Conservation (phyloP, 2,888 invertebrate species). For the Plagodis dolabraria region DNA sequence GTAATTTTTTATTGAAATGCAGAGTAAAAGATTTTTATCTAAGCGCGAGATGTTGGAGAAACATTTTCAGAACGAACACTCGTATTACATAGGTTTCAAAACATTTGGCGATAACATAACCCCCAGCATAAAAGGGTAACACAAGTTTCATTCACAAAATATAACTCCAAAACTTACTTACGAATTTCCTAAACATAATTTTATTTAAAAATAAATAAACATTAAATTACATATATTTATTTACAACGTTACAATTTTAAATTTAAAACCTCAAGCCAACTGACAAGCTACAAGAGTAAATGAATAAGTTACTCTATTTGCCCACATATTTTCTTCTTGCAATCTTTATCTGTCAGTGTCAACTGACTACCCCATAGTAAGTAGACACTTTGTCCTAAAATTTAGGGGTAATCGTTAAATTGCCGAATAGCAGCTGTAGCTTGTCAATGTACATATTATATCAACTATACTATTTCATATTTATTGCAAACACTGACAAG, state of each 20-base stretch:
- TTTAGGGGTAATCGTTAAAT: too few species aligned
- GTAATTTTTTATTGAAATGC: too few species aligned
- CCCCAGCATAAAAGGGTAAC: neutral
- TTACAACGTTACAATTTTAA: constrained; percentile 13
- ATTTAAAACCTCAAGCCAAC: neutral
- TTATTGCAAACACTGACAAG: too few species aligned
- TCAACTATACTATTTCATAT: too few species aligned
- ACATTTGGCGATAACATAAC: neutral
- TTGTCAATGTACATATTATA: too few species aligned
- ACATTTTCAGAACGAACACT: too few species aligned
- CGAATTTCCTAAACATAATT: constrained; percentile 6
- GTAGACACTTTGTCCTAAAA: too few species aligned
- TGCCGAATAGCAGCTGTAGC: too few species aligned
- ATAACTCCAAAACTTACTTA: constrained; percentile 4
- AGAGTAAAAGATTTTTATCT: too few species aligned
- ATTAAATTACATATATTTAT: constrained; percentile 21
- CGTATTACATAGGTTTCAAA: neutral
- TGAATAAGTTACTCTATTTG: neutral
- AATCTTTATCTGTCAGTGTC: too few species aligned
- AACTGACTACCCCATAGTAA: too few species aligned
- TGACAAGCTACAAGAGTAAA: neutral
- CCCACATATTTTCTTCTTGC: neutral
- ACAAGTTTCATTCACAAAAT: neutral
- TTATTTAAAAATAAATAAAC: constrained; percentile 28
- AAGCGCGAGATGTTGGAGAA: too few species aligned